Percentiles rank a stretch among this genome's conserved stretches.
Conservation (phyloP, 2,113 vertebrate species). For the Passer montanus region DNA sequence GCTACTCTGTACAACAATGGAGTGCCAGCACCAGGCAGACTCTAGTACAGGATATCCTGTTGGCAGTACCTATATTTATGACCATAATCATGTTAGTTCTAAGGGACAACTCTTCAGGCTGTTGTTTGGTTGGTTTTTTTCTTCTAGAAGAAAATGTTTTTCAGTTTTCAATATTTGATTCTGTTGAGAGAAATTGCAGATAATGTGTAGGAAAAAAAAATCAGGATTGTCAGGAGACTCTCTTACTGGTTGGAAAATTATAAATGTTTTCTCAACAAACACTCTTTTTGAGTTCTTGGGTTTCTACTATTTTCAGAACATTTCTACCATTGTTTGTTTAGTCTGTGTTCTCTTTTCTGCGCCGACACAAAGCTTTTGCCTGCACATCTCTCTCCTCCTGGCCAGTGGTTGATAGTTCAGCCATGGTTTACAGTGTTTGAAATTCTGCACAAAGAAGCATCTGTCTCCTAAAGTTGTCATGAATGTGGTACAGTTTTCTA, state of each 20-base stretch:
- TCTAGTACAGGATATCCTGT: not conserved
- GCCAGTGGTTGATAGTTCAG: not conserved
- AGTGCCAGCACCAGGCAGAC: not conserved
- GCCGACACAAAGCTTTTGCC: not conserved
- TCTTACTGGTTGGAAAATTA: not conserved
- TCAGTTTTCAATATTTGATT: not conserved
- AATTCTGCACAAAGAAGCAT: not conserved
- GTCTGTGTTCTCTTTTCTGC: not conserved
- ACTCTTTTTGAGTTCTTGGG: not conserved
- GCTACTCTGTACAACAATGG: not conserved
- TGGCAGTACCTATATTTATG: not conserved
- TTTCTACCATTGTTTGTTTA: not conserved
- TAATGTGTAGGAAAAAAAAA: not conserved
- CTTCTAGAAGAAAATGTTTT: not conserved
- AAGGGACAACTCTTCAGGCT: not conserved
- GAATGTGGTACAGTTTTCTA: not conserved
- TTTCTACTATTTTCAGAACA: not conserved
- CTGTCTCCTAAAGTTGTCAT: not conserved
- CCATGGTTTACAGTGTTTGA: not conserved
- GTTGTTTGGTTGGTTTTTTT: not conserved
- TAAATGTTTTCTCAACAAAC: not conserved
- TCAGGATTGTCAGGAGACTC: not conserved
- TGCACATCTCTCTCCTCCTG: not conserved
- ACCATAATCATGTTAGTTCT: fast-evolving
- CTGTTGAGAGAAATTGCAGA: not conserved